Percentiles rank a stretch among this genome's conserved stretches.
Conservation (phyloP, 2,113 vertebrate genomes). For the Leptobrachium leishanense region DNA sequence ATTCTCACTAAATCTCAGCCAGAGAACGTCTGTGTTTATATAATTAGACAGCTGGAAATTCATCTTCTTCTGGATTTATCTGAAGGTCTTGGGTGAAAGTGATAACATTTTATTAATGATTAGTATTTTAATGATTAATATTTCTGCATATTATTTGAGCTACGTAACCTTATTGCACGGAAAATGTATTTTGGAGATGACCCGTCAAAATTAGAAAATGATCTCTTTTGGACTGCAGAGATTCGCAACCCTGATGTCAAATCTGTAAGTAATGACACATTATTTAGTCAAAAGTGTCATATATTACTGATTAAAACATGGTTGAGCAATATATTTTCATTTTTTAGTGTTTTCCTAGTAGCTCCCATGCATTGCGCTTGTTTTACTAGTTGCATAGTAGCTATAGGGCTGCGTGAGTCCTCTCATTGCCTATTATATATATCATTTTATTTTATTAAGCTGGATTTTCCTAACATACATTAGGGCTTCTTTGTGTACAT, state of each 20-base stretch:
- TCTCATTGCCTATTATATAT: no score
- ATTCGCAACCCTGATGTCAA: not conserved
- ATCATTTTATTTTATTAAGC: no score
- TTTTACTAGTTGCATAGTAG: no score
- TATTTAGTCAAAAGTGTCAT: not conserved
- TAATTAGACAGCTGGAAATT: constrained; percentile 46
- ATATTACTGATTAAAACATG: not conserved
- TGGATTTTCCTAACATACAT: no score
- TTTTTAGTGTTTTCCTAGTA: no score
- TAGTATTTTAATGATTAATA: constrained; percentile 44
- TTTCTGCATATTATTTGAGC: constrained; percentile 18
- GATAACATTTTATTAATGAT: constrained; percentile 45
- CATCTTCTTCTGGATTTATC: constrained; percentile 40
- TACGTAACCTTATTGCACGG: constrained; percentile 8
- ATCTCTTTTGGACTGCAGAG: constrained; percentile 3
- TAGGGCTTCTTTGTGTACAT: no score
- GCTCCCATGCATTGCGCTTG: no score
- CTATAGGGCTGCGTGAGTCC: no score
- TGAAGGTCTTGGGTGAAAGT: constrained; percentile 29
- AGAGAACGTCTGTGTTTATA: constrained; percentile 44
- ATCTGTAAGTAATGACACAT: not conserved
- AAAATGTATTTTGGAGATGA: constrained; percentile 11
- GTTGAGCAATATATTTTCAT: not conserved
- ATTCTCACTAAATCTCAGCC: constrained; percentile 45
- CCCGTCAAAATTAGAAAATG: constrained; percentile 32